Conservation (phyloP, 2,113 vertebrate genomes). For the Mastomys natalensis region DNA sequence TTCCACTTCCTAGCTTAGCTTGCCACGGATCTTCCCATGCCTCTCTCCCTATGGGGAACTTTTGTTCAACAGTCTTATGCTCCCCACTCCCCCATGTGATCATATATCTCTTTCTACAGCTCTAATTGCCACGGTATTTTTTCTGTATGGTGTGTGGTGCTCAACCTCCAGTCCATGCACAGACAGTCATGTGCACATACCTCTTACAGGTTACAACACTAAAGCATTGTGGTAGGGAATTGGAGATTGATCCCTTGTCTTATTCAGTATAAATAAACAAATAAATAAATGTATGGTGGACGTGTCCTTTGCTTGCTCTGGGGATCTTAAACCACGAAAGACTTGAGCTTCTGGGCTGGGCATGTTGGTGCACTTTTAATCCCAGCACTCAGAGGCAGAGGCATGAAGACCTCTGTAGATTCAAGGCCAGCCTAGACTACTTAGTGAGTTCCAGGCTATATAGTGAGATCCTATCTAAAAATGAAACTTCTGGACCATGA, state of each 20-base stretch:
- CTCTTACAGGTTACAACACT: not conserved
- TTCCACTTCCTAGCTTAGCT: not conserved
- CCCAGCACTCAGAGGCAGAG: not conserved
- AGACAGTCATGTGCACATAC: too few relatives aligned
- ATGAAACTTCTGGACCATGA: not conserved
- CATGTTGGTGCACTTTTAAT: not conserved
- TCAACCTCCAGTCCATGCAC: not conserved
- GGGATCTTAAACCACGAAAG: not conserved
- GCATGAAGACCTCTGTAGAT: not conserved
- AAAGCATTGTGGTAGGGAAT: not conserved
- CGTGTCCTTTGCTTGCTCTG: not conserved
- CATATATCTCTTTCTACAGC: not conserved
- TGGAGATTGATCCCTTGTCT: constrained; percentile 20
- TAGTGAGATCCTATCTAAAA: not conserved
- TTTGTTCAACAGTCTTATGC: not conserved
- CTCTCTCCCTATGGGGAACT: not conserved
- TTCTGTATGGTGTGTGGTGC: not conserved
- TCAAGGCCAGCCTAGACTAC: not conserved
- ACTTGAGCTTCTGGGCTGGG: not conserved
- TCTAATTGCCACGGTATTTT: constrained; percentile 1
- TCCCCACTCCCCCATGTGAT: not conserved
- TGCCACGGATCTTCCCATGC: not conserved
- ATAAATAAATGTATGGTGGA: not conserved
- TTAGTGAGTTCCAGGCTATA: not conserved
- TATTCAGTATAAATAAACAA: not conserved